Evolutionary conservation across 2,888 invertebrate species (phyloP).

Genomic region (Disparrhopalites patrizii): DNA sequence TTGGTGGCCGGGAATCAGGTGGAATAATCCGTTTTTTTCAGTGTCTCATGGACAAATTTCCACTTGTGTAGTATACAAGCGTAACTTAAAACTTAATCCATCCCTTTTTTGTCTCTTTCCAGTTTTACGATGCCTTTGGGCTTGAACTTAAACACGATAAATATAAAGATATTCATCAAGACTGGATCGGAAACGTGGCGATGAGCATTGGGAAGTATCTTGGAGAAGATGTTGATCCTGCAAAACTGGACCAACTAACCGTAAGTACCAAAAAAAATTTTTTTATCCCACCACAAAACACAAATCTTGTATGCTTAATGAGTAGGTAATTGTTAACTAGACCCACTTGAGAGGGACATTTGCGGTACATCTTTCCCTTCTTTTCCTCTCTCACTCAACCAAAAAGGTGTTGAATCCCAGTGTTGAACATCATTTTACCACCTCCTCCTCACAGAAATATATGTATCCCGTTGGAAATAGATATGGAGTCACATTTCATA

Average conservation of each 20-base stretch:
- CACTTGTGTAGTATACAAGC: background rate
- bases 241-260: constrained; percentile 54
- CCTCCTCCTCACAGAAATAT: background rate
- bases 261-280: too few species aligned
- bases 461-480: too few species aligned
- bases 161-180: constrained; percentile 54
- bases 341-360: too few species aligned
- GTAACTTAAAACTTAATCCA: background rate
- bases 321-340: too few species aligned
- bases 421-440: background rate
- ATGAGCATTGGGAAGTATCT: constrained; percentile 55
- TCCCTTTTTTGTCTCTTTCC: constrained; percentile 33
- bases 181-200: constrained; percentile 55
- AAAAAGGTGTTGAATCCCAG: background rate
- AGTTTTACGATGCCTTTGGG: constrained; percentile 47
- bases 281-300: too few species aligned
- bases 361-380: too few species aligned
- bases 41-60: too few species aligned
- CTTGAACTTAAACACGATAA: constrained; percentile 50
- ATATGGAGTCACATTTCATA: too few species aligned
- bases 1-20: too few species aligned
- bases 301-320: too few species aligned
- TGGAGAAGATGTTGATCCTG: constrained; percentile 52
- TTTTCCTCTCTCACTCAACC: background rate
- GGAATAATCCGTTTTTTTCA: too few species aligned